phyloP scores from a whole-genome alignment of 1,140 invertebrate genomes.

The Leptinotarsa lineolata region DNA sequence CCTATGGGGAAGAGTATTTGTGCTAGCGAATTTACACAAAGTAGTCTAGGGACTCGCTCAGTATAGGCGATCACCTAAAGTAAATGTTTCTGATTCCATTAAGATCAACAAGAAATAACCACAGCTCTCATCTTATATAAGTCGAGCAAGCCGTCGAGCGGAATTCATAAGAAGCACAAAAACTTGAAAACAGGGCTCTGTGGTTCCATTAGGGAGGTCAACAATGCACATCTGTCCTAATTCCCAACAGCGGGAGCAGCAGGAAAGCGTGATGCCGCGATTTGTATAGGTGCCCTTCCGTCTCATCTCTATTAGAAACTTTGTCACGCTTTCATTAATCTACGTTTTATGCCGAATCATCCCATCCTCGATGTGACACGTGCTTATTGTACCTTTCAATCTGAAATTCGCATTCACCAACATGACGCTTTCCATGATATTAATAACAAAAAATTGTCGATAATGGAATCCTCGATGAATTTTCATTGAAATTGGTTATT shows the following conservation, averaged over 20 bases:
- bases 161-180: neutral
- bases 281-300: constrained; percentile 33
- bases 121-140: too few relatives aligned
- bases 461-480: constrained; percentile 10
- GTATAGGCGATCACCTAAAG: too few relatives aligned
- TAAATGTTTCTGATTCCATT: too few relatives aligned
- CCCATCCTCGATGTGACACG: constrained; percentile 36
- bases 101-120: too few relatives aligned
- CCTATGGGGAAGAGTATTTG: too few relatives aligned
- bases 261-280: neutral
- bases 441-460: neutral
- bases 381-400: constrained; percentile 34
- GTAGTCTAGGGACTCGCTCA: too few relatives aligned
- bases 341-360: constrained; percentile 44
- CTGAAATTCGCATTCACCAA: constrained; percentile 20
- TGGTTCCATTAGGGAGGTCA: constrained; percentile 5
- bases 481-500: constrained; percentile 6
- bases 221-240: constrained; percentile 1
- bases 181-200: neutral
- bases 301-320: constrained; percentile 41
- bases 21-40: too few relatives aligned
- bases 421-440: constrained; percentile 15
- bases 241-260: neutral
- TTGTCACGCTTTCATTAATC: constrained; percentile 47
- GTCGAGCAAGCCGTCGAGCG: too few relatives aligned